A percentile compares a stretch with the other conserved stretches of the same genome.
Conservation (phyloP, 2,797 vertebrate genomes). For the Hybognathus amarus region DNA sequence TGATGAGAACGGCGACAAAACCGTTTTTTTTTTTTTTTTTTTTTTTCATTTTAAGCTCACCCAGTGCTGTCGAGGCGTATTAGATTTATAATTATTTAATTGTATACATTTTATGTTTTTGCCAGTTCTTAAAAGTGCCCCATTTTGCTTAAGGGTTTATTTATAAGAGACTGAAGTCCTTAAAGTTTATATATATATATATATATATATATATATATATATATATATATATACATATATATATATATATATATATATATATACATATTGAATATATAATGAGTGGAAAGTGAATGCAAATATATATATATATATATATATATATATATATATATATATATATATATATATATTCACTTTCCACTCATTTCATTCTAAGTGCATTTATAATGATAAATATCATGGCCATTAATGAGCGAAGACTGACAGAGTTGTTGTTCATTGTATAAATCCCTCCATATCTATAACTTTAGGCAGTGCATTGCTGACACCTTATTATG, state of each 20-base stretch:
- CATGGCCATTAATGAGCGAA: not conserved
- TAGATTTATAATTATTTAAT: not conserved
- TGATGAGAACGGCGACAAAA: not conserved
- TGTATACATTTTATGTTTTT: not conserved
- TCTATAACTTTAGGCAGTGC: not conserved
- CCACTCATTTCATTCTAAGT: not conserved
- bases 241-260: not conserved
- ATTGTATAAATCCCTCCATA: slow-evolving; percentile 1
- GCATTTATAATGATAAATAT: not conserved
- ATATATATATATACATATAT: not conserved
- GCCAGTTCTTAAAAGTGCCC: not conserved
- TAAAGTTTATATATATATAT: not conserved
- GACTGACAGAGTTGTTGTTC: not conserved
- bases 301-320: too few species aligned
- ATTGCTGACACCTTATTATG: not conserved
- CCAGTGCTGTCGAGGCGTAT: slow-evolving; percentile 14
- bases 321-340: too few species aligned
- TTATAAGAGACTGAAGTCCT: not conserved
- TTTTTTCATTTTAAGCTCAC: slow-evolving; percentile 5
- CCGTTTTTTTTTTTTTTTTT: slow-evolving; percentile 22
- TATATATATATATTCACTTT: not conserved
- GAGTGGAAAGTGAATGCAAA: too few species aligned
- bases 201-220: not conserved
- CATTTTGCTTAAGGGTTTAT: not conserved
- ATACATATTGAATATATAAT: too few species aligned